Percentiles rank a stretch among this genome's conserved stretches.
These are phyloP conservation scores for Villa cingulata DNA, from an alignment of 2,888 invertebrate species.

Conservation along the genomic window DNA sequence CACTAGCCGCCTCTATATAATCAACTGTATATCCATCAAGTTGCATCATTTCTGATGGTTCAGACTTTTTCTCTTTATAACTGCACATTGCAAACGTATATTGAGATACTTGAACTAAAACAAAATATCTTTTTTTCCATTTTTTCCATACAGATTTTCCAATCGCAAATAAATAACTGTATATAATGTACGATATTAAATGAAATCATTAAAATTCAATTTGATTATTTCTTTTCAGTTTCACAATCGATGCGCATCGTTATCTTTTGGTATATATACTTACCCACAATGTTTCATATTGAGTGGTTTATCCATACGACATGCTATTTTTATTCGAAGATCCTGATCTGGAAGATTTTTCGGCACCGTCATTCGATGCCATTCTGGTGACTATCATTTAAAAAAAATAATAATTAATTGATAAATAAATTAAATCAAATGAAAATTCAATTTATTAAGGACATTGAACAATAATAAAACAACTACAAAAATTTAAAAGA, in stretches of 20 bases:
- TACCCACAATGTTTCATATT: slow-evolving; percentile 99
- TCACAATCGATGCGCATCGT: no score
- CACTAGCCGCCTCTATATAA: slow-evolving; percentile 92
- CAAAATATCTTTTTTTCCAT: slow-evolving; percentile 98
- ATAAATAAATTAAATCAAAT: no score
- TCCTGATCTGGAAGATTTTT: slow-evolving; percentile 94
- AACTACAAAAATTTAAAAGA: neutral
- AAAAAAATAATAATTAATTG: neutral
- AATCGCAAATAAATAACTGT: slow-evolving; percentile 74
- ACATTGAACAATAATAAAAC: no score
- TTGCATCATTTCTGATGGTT: slow-evolving; percentile 99
- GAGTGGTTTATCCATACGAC: slow-evolving; percentile 95
- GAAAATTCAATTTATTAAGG: no score
- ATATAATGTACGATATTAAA: neutral
- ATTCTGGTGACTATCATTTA: slow-evolving; percentile 68
- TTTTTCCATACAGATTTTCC: slow-evolving; percentile 98
- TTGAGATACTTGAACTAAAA: slow-evolving; percentile 97
- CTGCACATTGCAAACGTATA: slow-evolving; percentile 99
- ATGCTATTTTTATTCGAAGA: slow-evolving; percentile 91
- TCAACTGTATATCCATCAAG: slow-evolving; percentile 98
- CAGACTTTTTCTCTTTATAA: slow-evolving; percentile 97
- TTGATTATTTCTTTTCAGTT: neutral
- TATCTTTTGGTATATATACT: slow-evolving; percentile 22
- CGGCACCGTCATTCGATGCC: slow-evolving; percentile 94
- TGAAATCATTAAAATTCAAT: neutral